Base-by-base conservation (phyloP, 2,113 vertebrate species). In the Hipposideros armiger region DNA sequence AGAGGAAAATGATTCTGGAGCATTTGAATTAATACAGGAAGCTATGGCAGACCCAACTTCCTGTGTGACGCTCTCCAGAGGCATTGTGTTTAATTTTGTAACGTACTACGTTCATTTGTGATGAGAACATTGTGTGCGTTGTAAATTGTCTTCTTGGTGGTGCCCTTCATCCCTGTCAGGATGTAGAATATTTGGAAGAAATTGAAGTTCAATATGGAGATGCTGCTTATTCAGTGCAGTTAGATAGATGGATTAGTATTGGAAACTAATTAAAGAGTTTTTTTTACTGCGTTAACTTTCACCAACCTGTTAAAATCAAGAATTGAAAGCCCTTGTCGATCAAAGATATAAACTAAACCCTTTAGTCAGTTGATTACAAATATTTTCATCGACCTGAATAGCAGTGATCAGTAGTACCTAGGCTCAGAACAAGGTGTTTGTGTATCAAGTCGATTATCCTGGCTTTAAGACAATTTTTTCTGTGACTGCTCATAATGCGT, bases 351-450 rank as follows among this genome's bases (percentile, higher is more conserved):
- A 96, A 96, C n/a, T 82, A 69, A 70, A 28, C 64, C 45, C 73
- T 91, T 91, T 97, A 80, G 80, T 66, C 70, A 3, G 56, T 94
- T 83, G 58, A 78, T 95, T 93, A 82, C 28, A 74, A 2, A 93
- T 93, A 78, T 74, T 87, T 90, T 88, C 19, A 28, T 90, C 95
- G 89, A 81, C 93, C 89, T 92, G 82, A 97, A 85, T 82, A 85
- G 92, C 78, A 93, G 19, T 70, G 64, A 96, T 95, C 87, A 87
- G 2, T 85, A 91, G 62, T 83, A 73, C 60, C 47, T 13, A 60
- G n/a, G 19, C n/a, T 85, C 36, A 66, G 85, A 93, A 78, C n/a
- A 26, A 91, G 45, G 17, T 52, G 36, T 64, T 96, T 80, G 20
- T 64, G 15, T 91, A 82, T 83, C 56, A 90, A 84, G 70, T 87